phyloP scores from a whole-genome alignment of 2,888 invertebrate genomes.

The Adelphocoris suturalis region DNA sequence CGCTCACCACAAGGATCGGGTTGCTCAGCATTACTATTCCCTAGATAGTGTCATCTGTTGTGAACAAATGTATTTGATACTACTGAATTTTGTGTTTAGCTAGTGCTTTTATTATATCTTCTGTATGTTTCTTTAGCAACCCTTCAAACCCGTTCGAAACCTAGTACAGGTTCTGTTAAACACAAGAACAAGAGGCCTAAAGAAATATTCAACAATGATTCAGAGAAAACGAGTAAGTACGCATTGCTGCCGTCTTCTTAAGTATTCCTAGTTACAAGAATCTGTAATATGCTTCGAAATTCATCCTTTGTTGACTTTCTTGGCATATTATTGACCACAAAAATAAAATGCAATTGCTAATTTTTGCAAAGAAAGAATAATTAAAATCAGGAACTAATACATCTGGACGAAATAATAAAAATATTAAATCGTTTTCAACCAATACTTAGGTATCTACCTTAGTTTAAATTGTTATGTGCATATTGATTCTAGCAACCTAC shows the following conservation, averaged over 20 bases:
- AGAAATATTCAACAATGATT: constrained; percentile 67
- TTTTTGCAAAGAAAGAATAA: not conserved
- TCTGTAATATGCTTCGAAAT: constrained; percentile 49
- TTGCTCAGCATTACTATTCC: constrained; percentile 13
- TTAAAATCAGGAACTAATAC: not conserved
- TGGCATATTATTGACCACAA: constrained; percentile 31
- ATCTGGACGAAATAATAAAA: not conserved
- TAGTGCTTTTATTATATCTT: constrained; percentile 76
- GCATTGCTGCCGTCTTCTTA: constrained; percentile 59
- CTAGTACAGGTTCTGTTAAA: constrained; percentile 79
- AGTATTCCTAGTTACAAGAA: constrained; percentile 51
- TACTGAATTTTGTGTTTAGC: constrained; percentile 70
- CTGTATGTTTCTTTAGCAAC: constrained; percentile 83
- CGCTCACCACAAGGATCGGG: constrained; percentile 25
- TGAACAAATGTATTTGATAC: constrained; percentile 60
- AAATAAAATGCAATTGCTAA: not conserved
- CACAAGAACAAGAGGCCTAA: constrained; percentile 72
- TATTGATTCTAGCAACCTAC: constrained; percentile 4
- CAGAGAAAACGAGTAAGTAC: constrained; percentile 69
- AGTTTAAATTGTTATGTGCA: not conserved
- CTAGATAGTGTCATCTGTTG: constrained; percentile 55
- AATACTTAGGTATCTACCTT: not conserved
- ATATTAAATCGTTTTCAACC: not conserved
- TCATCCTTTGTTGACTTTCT: constrained; percentile 41
- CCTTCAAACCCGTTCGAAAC: constrained; percentile 86